These are phyloP conservation scores for Drosophila multiciliata DNA, from an alignment of 2,888 invertebrate genomes.

Conservation along the genomic window DNA sequence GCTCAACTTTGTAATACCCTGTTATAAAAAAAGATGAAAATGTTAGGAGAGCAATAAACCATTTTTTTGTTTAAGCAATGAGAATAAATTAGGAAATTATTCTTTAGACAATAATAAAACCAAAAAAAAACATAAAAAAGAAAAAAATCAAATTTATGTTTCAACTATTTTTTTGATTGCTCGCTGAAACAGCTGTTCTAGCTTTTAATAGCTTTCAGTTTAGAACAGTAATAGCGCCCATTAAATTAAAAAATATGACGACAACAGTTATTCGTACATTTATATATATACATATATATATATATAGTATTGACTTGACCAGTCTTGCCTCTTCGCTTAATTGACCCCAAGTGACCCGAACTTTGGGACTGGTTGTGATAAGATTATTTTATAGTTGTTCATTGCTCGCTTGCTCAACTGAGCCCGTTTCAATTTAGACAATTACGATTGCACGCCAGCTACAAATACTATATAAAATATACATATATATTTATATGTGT, in stretches of 20 bases:
- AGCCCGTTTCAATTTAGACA: constrained; percentile 71
- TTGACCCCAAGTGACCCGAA: constrained; percentile 67
- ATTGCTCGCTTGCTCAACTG: constrained; percentile 14
- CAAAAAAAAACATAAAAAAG: neutral
- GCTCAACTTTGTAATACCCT: constrained; percentile 22
- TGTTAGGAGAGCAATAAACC: neutral
- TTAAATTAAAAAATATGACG: neutral
- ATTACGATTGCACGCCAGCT: constrained; percentile 61
- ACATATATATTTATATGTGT: constrained; percentile 17
- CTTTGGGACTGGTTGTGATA: constrained; percentile 53
- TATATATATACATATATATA: neutral
- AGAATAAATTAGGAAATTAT: neutral
- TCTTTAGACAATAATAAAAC: too few species aligned
- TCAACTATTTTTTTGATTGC: neutral
- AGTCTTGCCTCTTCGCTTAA: constrained; percentile 43
- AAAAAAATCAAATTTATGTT: neutral
- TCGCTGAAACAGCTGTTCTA: neutral
- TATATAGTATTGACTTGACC: constrained; percentile 14
- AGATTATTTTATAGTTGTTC: constrained; percentile 24
- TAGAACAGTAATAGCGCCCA: neutral
- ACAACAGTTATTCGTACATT: constrained; percentile 3
- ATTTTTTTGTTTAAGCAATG: neutral
- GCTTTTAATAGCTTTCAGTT: neutral
- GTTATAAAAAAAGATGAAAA: neutral
- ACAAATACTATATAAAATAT: neutral